Percentiles rank a stretch among this genome's conserved stretches.
phyloP scores from a whole-genome alignment of 37 sponge, comb jelly and placozoan genomes.

The Mnemiopsis leidyi region DNA sequence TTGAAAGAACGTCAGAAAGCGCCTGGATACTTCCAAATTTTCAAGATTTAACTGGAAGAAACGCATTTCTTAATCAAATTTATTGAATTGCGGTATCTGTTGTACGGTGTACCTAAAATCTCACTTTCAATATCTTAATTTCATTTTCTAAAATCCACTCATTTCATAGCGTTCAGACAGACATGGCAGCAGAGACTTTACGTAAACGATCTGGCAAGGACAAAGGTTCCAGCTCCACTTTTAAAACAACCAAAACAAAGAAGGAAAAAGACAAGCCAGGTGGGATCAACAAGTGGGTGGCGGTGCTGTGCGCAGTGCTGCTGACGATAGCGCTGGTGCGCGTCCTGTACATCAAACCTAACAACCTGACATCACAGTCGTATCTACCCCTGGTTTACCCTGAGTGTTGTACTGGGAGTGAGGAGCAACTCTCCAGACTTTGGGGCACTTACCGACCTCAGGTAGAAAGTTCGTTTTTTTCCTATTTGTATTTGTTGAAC shows the following conservation, averaged over 20 bases:
- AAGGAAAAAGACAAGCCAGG: slow-evolving; percentile 19
- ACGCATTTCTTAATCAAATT: too few relatives aligned
- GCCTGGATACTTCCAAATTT: too few relatives aligned
- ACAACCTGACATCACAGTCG: slow-evolving; percentile 31
- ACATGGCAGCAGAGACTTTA: background rate
- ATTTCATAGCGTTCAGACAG: too few relatives aligned
- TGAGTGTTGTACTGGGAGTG: slow-evolving; percentile 49
- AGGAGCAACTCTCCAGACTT: slow-evolving; percentile 21
- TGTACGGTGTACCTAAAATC: too few relatives aligned
- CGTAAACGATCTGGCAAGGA: background rate
- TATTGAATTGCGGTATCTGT: too few relatives aligned
- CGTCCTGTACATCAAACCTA: background rate
- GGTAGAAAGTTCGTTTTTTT: too few relatives aligned
- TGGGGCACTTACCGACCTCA: slow-evolving; percentile 62
- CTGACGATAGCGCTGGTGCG: background rate
- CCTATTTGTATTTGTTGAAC: too few relatives aligned
- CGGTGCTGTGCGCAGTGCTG: background rate
- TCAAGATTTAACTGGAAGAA: too few relatives aligned
- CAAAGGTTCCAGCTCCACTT: background rate
- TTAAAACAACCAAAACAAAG: background rate
- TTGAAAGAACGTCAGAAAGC: too few relatives aligned
- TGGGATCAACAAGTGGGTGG: background rate
- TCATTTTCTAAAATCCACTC: too few relatives aligned
- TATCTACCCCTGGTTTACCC: slow-evolving; percentile 49
- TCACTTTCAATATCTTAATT: too few relatives aligned